A percentile compares a stretch with the other conserved stretches of the same genome.
Conservation (phyloP, 2,797 vertebrate species). For the Hemibagrus guttatus region DNA sequence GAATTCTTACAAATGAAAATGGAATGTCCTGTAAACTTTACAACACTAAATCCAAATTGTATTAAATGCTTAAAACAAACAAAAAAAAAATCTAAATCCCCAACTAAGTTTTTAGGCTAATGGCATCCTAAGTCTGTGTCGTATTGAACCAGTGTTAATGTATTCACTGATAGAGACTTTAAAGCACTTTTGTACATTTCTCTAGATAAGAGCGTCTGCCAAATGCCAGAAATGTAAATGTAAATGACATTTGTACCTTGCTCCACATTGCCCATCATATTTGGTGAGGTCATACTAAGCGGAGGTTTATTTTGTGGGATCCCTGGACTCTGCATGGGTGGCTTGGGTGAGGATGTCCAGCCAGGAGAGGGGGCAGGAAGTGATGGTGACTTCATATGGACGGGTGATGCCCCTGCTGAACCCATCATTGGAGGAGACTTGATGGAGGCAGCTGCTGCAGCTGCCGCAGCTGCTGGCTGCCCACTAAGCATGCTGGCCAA, state of each 20-base stretch:
- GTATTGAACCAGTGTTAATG: too few species aligned
- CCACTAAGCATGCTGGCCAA: slow-evolving; percentile 95
- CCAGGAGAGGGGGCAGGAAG: slow-evolving; percentile 96
- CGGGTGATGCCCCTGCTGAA: slow-evolving; percentile 97
- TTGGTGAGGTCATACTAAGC: slow-evolving; percentile 94
- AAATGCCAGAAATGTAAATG: too few species aligned
- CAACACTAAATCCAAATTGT: background rate
- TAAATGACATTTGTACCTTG: slow-evolving; percentile 75
- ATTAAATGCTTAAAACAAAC: background rate
- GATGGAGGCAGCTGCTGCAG: slow-evolving; percentile 88
- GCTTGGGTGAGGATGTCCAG: slow-evolving; percentile 98
- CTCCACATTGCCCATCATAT: slow-evolving; percentile 93
- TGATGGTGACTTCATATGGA: slow-evolving; percentile 99
- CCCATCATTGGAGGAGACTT: slow-evolving; percentile 98
- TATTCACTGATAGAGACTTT: too few species aligned
- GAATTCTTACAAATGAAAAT: background rate
- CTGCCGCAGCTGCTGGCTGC: slow-evolving; percentile 82
- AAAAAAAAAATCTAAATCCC: background rate
- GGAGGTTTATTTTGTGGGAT: slow-evolving; percentile 92
- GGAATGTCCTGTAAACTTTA: background rate
- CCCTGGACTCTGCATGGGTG: slow-evolving; percentile 98
- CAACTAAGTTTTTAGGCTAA: too few species aligned
- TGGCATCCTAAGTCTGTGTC: too few species aligned
- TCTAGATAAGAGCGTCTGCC: too few species aligned
- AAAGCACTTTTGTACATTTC: too few species aligned